Evolutionary conservation across 2,113 vertebrate genomes (phyloP), one percentile per base, ranked within the genome.

Genomic region (Echinops telfairi): DNA sequence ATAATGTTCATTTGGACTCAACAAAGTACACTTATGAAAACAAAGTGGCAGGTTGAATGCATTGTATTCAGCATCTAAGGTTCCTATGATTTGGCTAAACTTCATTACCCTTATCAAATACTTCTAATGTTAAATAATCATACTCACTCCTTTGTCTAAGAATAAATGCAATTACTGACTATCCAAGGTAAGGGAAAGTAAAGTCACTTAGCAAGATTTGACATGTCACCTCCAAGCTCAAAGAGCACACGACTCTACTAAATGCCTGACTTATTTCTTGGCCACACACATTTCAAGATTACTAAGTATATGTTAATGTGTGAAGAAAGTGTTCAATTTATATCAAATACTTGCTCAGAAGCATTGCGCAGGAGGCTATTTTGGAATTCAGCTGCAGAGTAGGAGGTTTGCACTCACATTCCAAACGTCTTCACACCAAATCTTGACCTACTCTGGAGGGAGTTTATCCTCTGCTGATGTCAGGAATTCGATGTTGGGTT

Each of bases 161-260:
- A 87, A 86, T 90, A 83, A 93, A 90, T 83, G n/a, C 8, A 86
- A 94, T 83, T 90, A 84, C 79, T 93, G 53, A 83, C 25, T 83
- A 4, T 31, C 68, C 23, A 88, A 76, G 68, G 16, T 84, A 94
- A 92, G 76, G 64, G 14, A 73, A 88, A 89, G 95, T 92, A 90
- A 92, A 84, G 90, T 91, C 40, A 9, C 9, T 93, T 90, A 90
- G 73, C 36, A 93, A 89, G 38, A 17, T 85, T 82, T 36, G 29
- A 79, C 31, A 64, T 91, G 68, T 43, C 64, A 94, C 60, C 17
- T 92, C 31, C 9, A 82, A n/a, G 25, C 83, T 84, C n/a, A 93
- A 93, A 85, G 53, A 84, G 75, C 2, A 78, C 38, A 92, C 84
- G 90, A 88, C 10, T 84, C 17, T 83, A 80, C 90, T 92, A 36